Base-by-base conservation (phyloP, 2,113 vertebrate species). In the Triplophysa tibetana region DNA sequence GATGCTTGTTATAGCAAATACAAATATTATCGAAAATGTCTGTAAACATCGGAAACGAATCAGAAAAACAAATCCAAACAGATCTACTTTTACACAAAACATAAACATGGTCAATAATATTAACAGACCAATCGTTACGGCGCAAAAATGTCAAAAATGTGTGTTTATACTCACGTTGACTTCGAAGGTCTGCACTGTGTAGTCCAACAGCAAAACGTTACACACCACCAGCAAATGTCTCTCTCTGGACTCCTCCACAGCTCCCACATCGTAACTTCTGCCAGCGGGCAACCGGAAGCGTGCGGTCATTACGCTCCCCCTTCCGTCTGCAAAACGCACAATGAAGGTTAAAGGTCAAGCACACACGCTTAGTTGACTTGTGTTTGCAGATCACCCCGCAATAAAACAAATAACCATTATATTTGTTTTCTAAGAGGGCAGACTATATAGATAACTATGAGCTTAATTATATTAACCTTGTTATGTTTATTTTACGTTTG, bases 181-280 rank as follows among this genome's bases (percentile, higher is more conserved):
- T 94, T 93, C 96, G 93, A 99, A 97, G 82, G 94, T 92, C 87
- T 98, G 96, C 88, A 98, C 92, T 86, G 93, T 96, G 93, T 97
- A 97, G 92, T 99, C 98, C 94, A 99, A 92, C 89, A 99, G 95
- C 89, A 98, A 91, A 87, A 98, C 21, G 90, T 96, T 97, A 93
- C 97, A 99, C 93, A 96, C 93, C 94, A 98, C 96, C 91, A 97
- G 95, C 67, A 95, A 94, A 91, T 96, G 96, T 93, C 96, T 95
- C 91, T 99, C 98, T 91, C 96, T 93, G 93, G 96, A 96, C 96
- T 98, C 94, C 93, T 99, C 98, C 88, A 96, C 96, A 84, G 96
- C 96, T 93, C 96, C 96, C 85, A 98, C 98, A 98, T 99, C 98
- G 95, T 97, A 98, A 94, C 95, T 97, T 98, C 96, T 98, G 96